These are phyloP conservation scores for Toxotes jaculatrix DNA, from an alignment of 2,113 vertebrate species.

Conservation along the genomic window DNA sequence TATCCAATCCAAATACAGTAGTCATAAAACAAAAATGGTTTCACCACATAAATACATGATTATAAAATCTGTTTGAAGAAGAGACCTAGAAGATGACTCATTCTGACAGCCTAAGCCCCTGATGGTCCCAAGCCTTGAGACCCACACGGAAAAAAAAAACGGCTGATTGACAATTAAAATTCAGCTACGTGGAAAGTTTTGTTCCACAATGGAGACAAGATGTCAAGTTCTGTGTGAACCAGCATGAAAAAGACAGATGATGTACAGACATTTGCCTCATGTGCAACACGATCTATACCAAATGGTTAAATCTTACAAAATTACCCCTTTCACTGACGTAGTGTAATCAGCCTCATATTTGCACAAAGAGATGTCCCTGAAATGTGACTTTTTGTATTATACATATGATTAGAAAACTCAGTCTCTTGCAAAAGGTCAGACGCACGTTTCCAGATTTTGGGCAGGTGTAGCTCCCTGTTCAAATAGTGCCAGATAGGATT, in stretches of 20 bases:
- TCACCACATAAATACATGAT: slow-evolving; percentile 21
- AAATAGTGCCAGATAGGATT: slow-evolving; percentile 20
- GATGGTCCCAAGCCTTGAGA: slow-evolving; percentile 28
- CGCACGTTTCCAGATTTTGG: slow-evolving; percentile 29
- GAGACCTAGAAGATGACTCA: slow-evolving; percentile 40
- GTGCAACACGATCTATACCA: not conserved
- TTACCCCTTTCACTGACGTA: not conserved
- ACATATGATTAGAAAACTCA: slow-evolving; percentile 2
- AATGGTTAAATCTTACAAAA: slow-evolving; percentile 4
- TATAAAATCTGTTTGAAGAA: slow-evolving; percentile 48
- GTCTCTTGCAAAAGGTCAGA: slow-evolving; percentile 18
- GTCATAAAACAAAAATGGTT: slow-evolving; percentile 50
- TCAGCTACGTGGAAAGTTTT: slow-evolving; percentile 49
- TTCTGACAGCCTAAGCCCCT: slow-evolving; percentile 56
- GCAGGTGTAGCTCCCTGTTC: slow-evolving; percentile 21
- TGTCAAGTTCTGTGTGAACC: slow-evolving; percentile 12
- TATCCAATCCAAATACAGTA: slow-evolving; percentile 37
- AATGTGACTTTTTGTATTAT: slow-evolving; percentile 10
- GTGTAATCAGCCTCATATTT: not conserved
- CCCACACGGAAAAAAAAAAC: slow-evolving; percentile 52
- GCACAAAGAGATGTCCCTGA: not conserved
- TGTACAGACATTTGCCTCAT: slow-evolving; percentile 24
- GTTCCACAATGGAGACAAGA: slow-evolving; percentile 33
- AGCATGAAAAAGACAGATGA: slow-evolving; percentile 1
- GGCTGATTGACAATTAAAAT: slow-evolving; percentile 50